Evolutionary conservation across 2,113 vertebrate genomes (phyloP), one percentile per base, ranked within the genome.

Genomic region (Lanius collurio): DNA sequence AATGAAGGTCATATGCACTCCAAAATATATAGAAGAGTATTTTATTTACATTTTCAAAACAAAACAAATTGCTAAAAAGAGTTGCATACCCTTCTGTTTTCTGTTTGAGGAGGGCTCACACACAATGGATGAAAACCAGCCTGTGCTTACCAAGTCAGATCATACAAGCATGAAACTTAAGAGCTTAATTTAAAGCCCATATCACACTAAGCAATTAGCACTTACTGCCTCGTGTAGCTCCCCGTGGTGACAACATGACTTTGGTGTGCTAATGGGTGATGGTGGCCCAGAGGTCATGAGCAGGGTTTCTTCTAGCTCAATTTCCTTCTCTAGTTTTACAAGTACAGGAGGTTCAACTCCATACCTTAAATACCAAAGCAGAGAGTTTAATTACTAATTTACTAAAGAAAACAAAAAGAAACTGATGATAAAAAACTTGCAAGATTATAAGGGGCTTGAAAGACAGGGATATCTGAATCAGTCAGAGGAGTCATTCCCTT

Each of bases 301-400:
- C 95, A 99, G 95, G 2, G 99, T 99, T 95, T 99, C 99, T 97
- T 99, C 99, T 84, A 99, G 94, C 79, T 99, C 99, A 47, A 99
- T 99, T 98, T 99, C 99, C 91, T 99, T 99, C 98, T 99, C 99
- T 84, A 99, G 97, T 97, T 99, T 99, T 91, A 99, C 98, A 89
- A 99, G 96, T 9, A 99, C 98, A 18, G 99, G 99, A 89, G 99
- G 99, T 76, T 99, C 99, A 94, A 99, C 98, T 4, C 99, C 99
- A 39, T 99, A 99, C 83, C 99, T 99, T 87, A 81, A 73, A 93
- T 26, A 67, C 18, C 67, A 16, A 84, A 83, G 75, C 5, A 89
- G 41, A 68, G 37, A 63, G 28, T 81, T 95, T 90, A 86, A 78
- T 35, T 71, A 53, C 26, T 59, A 35, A 83, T 68, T 65, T 86